Percentiles rank a stretch among this genome's conserved stretches.
phyloP scores from a whole-genome alignment of 2,888 invertebrate species.

The Caenorhabditis angaria region DNA sequence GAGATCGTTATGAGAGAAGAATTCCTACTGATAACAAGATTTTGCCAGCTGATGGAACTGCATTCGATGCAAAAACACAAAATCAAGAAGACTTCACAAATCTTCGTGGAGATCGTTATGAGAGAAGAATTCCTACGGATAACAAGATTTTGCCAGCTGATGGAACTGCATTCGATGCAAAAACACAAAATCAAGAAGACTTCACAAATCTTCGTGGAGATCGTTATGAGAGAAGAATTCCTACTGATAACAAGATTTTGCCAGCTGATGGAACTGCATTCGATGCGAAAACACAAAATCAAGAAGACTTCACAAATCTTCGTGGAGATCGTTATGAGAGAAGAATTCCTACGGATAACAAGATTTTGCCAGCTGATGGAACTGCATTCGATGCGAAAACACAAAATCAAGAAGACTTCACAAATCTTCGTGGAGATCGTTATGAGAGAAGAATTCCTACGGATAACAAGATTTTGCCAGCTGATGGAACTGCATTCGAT shows the following conservation, averaged over 20 bases:
- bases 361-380: background rate
- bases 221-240: background rate
- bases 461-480: slow-evolving; percentile 2
- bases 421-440: slow-evolving; percentile 1
- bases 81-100: slow-evolving; percentile 9
- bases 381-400: slow-evolving; percentile 3
- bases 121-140: background rate
- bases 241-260: slow-evolving; percentile 3
- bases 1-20: background rate
- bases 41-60: background rate
- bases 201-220: slow-evolving; percentile 7
- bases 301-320: slow-evolving; percentile 7
- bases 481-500: slow-evolving; percentile 3
- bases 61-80: slow-evolving; percentile 6
- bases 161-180: slow-evolving; percentile 1
- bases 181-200: slow-evolving; percentile 9
- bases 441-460: background rate
- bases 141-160: background rate
- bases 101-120: slow-evolving; percentile 9
- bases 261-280: slow-evolving; percentile 5
- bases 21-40: slow-evolving; percentile 5
- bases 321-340: slow-evolving; percentile 8
- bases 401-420: slow-evolving; percentile 10
- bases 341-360: background rate
- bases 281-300: slow-evolving; percentile 4